These are phyloP conservation scores for Notarius quadriscutis DNA, from an alignment of 2,113 vertebrate genomes.

Conservation along the genomic window DNA sequence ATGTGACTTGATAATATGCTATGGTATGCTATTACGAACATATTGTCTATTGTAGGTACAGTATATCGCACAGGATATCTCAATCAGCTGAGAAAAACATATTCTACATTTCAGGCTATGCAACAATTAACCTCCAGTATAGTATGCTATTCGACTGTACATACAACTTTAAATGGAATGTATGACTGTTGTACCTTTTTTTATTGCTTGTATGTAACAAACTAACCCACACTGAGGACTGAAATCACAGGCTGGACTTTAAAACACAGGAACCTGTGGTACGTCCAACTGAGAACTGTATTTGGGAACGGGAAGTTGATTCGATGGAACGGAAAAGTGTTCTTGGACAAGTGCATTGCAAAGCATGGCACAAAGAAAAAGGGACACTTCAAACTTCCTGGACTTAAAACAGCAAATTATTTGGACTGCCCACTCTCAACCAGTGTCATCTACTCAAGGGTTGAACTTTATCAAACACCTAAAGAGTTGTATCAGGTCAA, in stretches of 20 bases:
- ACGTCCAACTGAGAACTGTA: neutral
- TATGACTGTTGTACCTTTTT: conserved; percentile 52
- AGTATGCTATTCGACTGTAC: conserved; percentile 45
- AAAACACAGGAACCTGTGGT: neutral
- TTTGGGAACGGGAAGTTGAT: neutral
- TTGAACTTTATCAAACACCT: neutral
- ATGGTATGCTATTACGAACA: conserved; percentile 29
- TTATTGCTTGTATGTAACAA: conserved; percentile 30
- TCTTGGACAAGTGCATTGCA: conserved; percentile 6
- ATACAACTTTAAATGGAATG: conserved; percentile 48
- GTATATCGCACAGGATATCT: conserved; percentile 39
- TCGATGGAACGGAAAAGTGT: neutral
- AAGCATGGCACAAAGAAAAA: conserved; percentile 14
- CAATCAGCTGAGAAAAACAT: conserved; percentile 21
- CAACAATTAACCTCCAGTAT: conserved; percentile 54
- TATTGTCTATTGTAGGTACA: conserved; percentile 36
- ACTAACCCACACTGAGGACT: conserved; percentile 2
- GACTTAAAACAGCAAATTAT: neutral
- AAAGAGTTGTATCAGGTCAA: neutral
- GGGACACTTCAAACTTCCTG: conserved; percentile 18
- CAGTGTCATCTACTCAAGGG: neutral
- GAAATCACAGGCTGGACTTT: conserved; percentile 2
- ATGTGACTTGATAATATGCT: conserved; percentile 40
- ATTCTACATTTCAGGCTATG: conserved; percentile 53
- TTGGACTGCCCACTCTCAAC: neutral